Evolutionary conservation across 2,888 invertebrate species (phyloP).

Genomic region (Dolichomitus sp.): DNA sequence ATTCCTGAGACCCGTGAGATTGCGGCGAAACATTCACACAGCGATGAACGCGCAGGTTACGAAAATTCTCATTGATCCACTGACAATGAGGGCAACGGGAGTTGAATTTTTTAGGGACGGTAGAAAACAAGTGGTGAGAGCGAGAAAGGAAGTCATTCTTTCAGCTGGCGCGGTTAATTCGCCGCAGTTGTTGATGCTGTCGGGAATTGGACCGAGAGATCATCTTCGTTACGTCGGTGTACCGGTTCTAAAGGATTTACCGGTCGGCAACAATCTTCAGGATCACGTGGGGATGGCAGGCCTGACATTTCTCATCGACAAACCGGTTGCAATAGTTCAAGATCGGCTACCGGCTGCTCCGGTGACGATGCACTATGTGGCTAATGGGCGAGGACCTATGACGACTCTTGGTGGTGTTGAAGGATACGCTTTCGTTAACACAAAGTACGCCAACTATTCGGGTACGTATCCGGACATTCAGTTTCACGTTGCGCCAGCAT

Average conservation of each 20-base stretch:
- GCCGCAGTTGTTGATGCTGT: conserved; percentile 96
- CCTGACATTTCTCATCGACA: conserved; percentile 92
- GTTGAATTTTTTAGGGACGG: conserved; percentile 94
- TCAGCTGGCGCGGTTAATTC: conserved; percentile 97
- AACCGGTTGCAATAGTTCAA: conserved; percentile 94
- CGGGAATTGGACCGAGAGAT: conserved; percentile 92
- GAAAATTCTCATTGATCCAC: conserved; percentile 91
- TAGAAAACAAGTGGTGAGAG: conserved; percentile 90
- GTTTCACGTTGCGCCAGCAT: conserved; percentile 97
- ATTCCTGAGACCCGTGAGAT: conserved; percentile 92
- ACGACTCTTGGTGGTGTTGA: conserved; percentile 95
- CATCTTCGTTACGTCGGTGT: conserved; percentile 92
- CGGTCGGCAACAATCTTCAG: conserved; percentile 93
- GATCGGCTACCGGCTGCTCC: conserved; percentile 92
- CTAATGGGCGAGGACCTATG: conserved; percentile 94
- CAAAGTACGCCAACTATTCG: conserved; percentile 92
- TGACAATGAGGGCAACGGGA: conserved; percentile 92
- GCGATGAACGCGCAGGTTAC: conserved; percentile 94
- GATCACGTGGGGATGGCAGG: conserved; percentile 96
- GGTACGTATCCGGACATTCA: conserved; percentile 96
- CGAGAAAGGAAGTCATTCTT: conserved; percentile 94
- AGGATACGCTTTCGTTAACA: conserved; percentile 95
- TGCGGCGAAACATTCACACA: conserved; percentile 93
- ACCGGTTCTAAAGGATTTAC: conserved; percentile 91
- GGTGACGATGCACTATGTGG: conserved; percentile 93